Evolutionary conservation across 37 sponge, comb jelly and placozoan genomes (phyloP).

Genomic region (Crambe crambe): DNA sequence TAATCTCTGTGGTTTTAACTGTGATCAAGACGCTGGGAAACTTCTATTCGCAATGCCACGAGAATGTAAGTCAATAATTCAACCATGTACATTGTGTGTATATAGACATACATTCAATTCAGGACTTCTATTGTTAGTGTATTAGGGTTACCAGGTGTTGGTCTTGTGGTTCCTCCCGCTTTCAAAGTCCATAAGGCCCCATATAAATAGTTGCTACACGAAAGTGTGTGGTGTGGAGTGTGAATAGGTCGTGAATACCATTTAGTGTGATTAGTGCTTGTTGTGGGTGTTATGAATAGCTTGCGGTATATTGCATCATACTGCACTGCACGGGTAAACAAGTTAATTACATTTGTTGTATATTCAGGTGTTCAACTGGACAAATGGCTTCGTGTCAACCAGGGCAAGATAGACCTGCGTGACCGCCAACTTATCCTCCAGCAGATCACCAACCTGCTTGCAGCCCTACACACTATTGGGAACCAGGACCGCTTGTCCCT

Average conservation of each 20-base stretch:
- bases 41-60: conserved; percentile 10
- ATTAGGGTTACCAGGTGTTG: no score
- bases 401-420: conserved; percentile 12
- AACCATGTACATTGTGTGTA: neutral
- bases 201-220: no score
- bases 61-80: conserved; percentile 33
- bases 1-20: conserved; percentile 14
- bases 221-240: no score
- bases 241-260: no score
- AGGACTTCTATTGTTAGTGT: no score
- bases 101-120: neutral
- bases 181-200: no score
- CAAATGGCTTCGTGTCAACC: conserved; percentile 10
- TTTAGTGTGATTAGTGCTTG: no score
- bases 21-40: neutral
- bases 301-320: no score
- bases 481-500: neutral
- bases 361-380: conserved; percentile 22
- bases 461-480: conserved; percentile 23
- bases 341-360: neutral
- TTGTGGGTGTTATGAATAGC: no score
- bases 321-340: neutral
- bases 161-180: neutral
- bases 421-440: conserved; percentile 44
- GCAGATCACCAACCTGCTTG: conserved; percentile 50